phyloP scores from a whole-genome alignment of 2,113 vertebrate species.

The Apteryx mantelli region DNA sequence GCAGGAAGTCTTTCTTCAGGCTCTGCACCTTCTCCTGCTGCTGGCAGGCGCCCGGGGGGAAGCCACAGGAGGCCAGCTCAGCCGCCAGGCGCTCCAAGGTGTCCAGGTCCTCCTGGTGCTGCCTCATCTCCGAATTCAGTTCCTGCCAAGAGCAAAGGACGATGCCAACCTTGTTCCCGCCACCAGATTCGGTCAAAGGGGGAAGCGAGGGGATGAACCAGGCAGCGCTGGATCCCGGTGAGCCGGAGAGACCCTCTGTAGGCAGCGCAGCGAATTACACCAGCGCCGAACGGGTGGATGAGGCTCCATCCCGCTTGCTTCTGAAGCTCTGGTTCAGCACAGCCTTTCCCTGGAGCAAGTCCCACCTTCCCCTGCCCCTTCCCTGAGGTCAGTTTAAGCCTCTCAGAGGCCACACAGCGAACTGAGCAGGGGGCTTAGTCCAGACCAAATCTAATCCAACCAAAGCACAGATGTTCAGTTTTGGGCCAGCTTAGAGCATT shows the following conservation, averaged over 20 bases:
- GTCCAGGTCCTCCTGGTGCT: conserved; percentile 85
- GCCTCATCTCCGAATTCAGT: conserved; percentile 85
- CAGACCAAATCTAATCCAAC: background rate
- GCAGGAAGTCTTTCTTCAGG: conserved; percentile 85
- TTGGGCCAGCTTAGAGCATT: background rate
- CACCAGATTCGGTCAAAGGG: background rate
- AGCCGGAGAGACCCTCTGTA: background rate
- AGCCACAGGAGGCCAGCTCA: conserved; percentile 81
- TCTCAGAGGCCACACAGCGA: background rate
- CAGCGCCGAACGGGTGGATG: accelerated
- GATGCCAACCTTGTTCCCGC: background rate
- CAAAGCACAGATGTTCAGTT: background rate
- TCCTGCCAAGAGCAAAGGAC: conserved; percentile 78
- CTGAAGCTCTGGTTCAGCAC: background rate
- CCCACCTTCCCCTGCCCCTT: background rate
- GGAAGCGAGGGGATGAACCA: background rate
- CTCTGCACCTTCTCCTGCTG: conserved; percentile 83
- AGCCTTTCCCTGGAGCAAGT: background rate
- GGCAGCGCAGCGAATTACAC: background rate
- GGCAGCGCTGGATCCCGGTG: accelerated
- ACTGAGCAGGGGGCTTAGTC: background rate
- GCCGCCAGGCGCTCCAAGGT: conserved; percentile 82
- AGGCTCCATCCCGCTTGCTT: background rate
- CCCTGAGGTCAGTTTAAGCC: background rate
- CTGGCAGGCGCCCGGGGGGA: conserved; percentile 76